Conservation (phyloP, 1,140 invertebrate species). For the Schlechtendalia chinensis region DNA sequence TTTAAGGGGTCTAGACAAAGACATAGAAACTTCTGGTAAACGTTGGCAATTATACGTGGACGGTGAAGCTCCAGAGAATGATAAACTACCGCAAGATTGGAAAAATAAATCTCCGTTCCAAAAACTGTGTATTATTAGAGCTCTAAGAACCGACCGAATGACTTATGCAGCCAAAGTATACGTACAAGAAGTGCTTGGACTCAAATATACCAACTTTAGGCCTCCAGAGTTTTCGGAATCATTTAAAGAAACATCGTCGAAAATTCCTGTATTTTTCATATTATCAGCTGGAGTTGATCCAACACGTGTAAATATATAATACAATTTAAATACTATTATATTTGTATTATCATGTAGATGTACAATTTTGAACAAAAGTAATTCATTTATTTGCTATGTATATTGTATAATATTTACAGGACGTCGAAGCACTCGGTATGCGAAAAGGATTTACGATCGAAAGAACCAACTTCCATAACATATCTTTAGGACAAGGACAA, state of each 20-base stretch:
- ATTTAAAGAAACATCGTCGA: slow-evolving; percentile 78
- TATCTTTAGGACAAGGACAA: slow-evolving; percentile 92
- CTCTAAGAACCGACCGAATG: slow-evolving; percentile 81
- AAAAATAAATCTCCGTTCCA: slow-evolving; percentile 88
- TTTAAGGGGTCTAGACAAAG: slow-evolving; percentile 77
- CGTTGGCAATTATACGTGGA: slow-evolving; percentile 91
- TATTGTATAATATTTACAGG: slow-evolving; percentile 56
- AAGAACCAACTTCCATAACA: slow-evolving; percentile 84
- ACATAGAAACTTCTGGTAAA: slow-evolving; percentile 88
- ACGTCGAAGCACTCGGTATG: slow-evolving; percentile 77
- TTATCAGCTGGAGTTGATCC: slow-evolving; percentile 93
- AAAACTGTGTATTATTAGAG: slow-evolving; percentile 85
- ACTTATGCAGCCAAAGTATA: slow-evolving; percentile 64
- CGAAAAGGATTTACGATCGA: slow-evolving; percentile 79
- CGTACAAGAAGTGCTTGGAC: slow-evolving; percentile 82
- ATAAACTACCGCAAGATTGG: slow-evolving; percentile 95
- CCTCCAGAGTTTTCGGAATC: slow-evolving; percentile 79
- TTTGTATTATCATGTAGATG: no score
- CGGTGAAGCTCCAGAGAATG: slow-evolving; percentile 85
- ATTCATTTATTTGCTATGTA: not conserved
- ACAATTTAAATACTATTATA: no score
- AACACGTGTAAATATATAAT: slow-evolving; percentile 64
- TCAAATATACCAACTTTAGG: slow-evolving; percentile 76
- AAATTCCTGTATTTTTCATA: slow-evolving; percentile 91
- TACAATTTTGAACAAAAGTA: no score